These are phyloP conservation scores for Scalopus aquaticus DNA, from an alignment of 2,113 vertebrate species.

Conservation along the genomic window DNA sequence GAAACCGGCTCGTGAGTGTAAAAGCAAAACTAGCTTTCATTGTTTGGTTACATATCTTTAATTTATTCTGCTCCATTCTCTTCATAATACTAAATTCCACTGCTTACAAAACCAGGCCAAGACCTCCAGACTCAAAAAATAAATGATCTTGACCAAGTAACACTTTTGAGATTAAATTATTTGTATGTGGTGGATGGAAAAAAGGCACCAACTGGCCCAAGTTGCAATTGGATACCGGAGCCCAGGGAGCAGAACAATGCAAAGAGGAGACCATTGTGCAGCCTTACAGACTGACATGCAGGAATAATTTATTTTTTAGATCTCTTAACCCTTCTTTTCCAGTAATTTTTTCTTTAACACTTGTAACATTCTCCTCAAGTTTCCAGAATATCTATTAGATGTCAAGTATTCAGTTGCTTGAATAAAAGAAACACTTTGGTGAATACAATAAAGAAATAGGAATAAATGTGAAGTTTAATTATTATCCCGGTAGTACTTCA, in stretches of 20 bases:
- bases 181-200: background rate
- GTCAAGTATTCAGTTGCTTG: background rate
- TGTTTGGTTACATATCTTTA: constrained; percentile 58
- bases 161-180: constrained; percentile 47
- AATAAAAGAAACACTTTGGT: background rate
- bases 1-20: constrained; percentile 49
- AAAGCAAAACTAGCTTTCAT: constrained; percentile 66
- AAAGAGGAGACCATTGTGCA: constrained; percentile 17
- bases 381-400: background rate
- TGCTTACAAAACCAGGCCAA: constrained; percentile 53
- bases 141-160: constrained; percentile 37
- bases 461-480: background rate
- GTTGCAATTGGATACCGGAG: background rate
- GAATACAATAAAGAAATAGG: background rate
- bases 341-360: background rate
- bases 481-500: background rate
- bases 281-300: background rate
- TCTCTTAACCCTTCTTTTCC: background rate
- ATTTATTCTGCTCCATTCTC: constrained; percentile 46
- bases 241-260: background rate
- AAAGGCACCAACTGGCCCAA: background rate
- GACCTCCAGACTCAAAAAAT: background rate
- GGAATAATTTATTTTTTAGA: constrained; percentile 26
- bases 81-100: constrained; percentile 5
- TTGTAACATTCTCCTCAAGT: background rate